Evolutionary conservation across 2,888 invertebrate species (phyloP).

Genomic region (Strigamia transsilvanica): DNA sequence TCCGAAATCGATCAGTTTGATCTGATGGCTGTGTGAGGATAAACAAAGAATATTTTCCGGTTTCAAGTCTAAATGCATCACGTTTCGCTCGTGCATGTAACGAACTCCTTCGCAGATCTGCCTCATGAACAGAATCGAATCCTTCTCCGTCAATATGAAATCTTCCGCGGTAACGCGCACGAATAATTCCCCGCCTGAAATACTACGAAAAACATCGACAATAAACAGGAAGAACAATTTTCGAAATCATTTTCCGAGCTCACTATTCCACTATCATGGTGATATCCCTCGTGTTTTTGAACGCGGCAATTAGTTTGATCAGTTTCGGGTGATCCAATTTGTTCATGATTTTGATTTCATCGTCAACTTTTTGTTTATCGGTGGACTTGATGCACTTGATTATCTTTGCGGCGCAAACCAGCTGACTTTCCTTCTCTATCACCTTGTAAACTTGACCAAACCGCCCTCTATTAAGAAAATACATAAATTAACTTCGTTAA

Average conservation of each 20-base stretch:
- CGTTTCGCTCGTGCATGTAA: slow-evolving; percentile 84
- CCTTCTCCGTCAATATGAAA: slow-evolving; percentile 88
- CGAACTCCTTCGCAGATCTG: slow-evolving; percentile 91
- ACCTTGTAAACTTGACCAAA: slow-evolving; percentile 68
- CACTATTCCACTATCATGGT: slow-evolving; percentile 92
- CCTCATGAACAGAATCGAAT: slow-evolving; percentile 79
- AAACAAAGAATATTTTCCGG: slow-evolving; percentile 96
- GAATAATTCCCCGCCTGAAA: slow-evolving; percentile 92
- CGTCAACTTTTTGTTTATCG: slow-evolving; percentile 78
- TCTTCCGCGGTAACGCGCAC: slow-evolving; percentile 92
- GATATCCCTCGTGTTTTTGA: slow-evolving; percentile 78
- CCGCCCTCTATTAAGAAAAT: slow-evolving; percentile 63
- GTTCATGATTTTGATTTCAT: slow-evolving; percentile 89
- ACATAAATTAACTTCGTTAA: not conserved
- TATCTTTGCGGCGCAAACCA: slow-evolving; percentile 82
- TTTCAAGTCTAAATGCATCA: slow-evolving; percentile 92
- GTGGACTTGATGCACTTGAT: slow-evolving; percentile 77
- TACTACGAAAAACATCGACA: slow-evolving; percentile 70
- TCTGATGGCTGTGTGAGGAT: slow-evolving; percentile 81
- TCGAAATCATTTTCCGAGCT: slow-evolving; percentile 63
- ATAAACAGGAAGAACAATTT: not conserved
- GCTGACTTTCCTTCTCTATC: slow-evolving; percentile 71
- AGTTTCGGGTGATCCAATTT: slow-evolving; percentile 83
- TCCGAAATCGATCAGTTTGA: slow-evolving; percentile 95
- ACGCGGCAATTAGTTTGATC: slow-evolving; percentile 82